Evolutionary conservation across 1,140 invertebrate species (phyloP).

Genomic region (Charaxes varanes): DNA sequence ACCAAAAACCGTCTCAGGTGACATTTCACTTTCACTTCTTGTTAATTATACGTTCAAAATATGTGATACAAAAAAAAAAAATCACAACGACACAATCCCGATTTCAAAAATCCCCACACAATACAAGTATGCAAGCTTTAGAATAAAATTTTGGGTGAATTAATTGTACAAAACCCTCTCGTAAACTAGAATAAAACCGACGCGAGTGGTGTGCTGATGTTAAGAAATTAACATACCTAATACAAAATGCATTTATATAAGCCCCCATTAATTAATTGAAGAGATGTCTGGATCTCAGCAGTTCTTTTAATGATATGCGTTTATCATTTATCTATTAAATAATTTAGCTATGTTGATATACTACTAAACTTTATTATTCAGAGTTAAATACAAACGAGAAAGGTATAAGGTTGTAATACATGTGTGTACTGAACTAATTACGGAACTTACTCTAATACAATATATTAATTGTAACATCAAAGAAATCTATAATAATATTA

Average conservation of each 20-base stretch:
- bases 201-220: conserved; percentile 9
- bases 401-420: conserved; percentile 24
- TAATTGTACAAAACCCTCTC: too few relatives aligned
- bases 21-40: too few relatives aligned
- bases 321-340: conserved; percentile 60
- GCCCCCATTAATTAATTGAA: conserved; percentile 27
- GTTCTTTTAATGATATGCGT: conserved; percentile 36
- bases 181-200: too few relatives aligned
- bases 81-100: too few relatives aligned
- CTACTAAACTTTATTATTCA: conserved; percentile 49
- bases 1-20: too few relatives aligned
- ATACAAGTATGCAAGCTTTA: neutral
- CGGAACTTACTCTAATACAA: conserved; percentile 64
- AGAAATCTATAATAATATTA: conserved; percentile 60
- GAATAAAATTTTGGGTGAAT: too few relatives aligned
- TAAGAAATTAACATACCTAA: conserved; percentile 56
- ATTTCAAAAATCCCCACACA: neutral
- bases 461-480: conserved; percentile 68
- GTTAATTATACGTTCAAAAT: too few relatives aligned
- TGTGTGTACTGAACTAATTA: conserved; percentile 55
- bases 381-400: conserved; percentile 43
- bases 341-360: conserved; percentile 62
- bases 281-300: conserved; percentile 23
- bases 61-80: too few relatives aligned
- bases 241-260: conserved; percentile 62